These are phyloP conservation scores for Habrosyne pyritoides DNA, from an alignment of 2,888 invertebrate genomes.

Conservation along the genomic window DNA sequence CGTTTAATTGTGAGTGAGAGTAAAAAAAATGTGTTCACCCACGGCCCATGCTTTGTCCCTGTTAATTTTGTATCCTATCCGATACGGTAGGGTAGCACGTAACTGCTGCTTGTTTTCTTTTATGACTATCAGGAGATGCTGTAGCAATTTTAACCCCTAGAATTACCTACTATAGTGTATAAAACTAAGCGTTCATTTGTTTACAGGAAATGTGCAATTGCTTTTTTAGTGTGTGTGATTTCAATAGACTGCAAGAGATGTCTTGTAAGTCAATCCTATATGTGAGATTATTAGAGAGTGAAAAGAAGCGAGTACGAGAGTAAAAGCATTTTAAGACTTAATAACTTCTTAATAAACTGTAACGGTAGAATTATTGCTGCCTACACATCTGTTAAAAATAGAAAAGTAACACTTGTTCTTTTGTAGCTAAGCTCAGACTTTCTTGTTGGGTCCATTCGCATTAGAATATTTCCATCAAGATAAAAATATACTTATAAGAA, in stretches of 20 bases:
- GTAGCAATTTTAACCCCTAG: background rate
- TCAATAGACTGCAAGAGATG: too few species aligned
- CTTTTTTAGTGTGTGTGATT: background rate
- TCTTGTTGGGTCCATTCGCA: background rate
- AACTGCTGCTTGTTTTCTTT: slow-evolving; percentile 38
- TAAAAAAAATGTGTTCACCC: slow-evolving; percentile 48
- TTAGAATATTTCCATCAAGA: slow-evolving; percentile 14
- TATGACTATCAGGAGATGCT: slow-evolving; percentile 27
- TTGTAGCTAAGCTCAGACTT: background rate
- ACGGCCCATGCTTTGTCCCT: slow-evolving; percentile 49
- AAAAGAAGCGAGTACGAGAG: too few species aligned
- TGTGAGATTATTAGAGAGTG: too few species aligned
- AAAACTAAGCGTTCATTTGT: background rate
- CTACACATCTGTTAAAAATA: too few species aligned
- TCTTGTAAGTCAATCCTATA: too few species aligned
- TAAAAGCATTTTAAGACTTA: too few species aligned
- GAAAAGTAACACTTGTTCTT: too few species aligned
- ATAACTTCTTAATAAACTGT: too few species aligned
- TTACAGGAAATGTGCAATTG: background rate
- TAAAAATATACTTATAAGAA: slow-evolving; percentile 24
- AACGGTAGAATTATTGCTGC: too few species aligned
- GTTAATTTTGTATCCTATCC: slow-evolving; percentile 64
- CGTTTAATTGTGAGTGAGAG: slow-evolving; percentile 62
- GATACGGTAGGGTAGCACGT: slow-evolving; percentile 56
- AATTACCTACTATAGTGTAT: background rate